phyloP scores from a whole-genome alignment of 2,113 vertebrate species.

The Oplegnathus fasciatus region DNA sequence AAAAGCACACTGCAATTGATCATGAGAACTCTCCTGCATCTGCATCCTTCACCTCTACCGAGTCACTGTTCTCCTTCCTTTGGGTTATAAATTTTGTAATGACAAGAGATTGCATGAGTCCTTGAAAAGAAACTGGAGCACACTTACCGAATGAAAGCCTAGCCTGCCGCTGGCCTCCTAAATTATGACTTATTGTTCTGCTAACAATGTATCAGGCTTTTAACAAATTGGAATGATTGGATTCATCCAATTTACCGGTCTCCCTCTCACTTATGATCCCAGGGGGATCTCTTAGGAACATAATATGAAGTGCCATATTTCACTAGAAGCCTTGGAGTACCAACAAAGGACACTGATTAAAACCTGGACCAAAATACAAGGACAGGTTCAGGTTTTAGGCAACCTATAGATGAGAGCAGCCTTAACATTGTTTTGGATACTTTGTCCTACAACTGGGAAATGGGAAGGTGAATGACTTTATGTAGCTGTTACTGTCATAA shows the following conservation, averaged over 20 bases:
- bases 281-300: constrained; percentile 63
- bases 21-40: constrained; percentile 30
- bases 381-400: constrained; percentile 42
- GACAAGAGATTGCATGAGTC: constrained; percentile 71
- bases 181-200: constrained; percentile 81
- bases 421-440: constrained; percentile 66
- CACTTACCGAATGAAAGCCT: constrained; percentile 67
- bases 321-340: constrained; percentile 61
- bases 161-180: constrained; percentile 57
- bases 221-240: constrained; percentile 79
- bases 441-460: constrained; percentile 41
- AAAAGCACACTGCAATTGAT: constrained; percentile 50
- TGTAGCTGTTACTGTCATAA: constrained; percentile 22
- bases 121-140: constrained; percentile 71
- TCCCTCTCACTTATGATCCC: constrained; percentile 65
- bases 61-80: constrained; percentile 47
- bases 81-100: constrained; percentile 77
- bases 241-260: constrained; percentile 72
- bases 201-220: constrained; percentile 74
- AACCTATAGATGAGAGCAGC: constrained; percentile 48
- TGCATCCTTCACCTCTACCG: constrained; percentile 50
- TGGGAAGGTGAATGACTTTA: constrained; percentile 35
- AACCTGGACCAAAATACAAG: constrained; percentile 62
- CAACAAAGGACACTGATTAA: constrained; percentile 78
- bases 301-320: constrained; percentile 76